phyloP scores from a whole-genome alignment of 2,113 vertebrate species.

The Atherinomorus stipes region DNA sequence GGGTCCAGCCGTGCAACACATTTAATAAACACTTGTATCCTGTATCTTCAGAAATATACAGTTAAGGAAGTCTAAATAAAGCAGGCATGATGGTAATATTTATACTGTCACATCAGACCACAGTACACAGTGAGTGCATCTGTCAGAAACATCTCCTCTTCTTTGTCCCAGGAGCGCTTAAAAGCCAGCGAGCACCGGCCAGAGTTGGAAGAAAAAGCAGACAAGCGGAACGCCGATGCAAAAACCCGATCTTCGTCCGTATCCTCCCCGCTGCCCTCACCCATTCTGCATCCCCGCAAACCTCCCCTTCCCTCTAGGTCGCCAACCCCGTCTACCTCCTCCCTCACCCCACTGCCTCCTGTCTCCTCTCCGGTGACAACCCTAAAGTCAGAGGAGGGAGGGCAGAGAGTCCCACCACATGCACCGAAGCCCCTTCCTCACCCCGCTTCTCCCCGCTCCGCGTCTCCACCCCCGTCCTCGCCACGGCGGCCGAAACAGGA shows the following conservation, averaged over 20 bases:
- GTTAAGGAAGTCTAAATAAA: constrained; percentile 16
- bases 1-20: not conserved
- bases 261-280: constrained; percentile 77
- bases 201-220: constrained; percentile 90
- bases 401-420: constrained; percentile 86
- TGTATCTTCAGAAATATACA: constrained; percentile 13
- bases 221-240: constrained; percentile 86
- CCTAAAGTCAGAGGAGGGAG: constrained; percentile 90
- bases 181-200: constrained; percentile 90
- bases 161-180: constrained; percentile 87
- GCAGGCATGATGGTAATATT: not conserved
- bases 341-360: constrained; percentile 84
- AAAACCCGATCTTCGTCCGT: constrained; percentile 84
- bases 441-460: constrained; percentile 85
- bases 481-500: constrained; percentile 90
- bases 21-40: not conserved
- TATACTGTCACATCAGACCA: not conserved
- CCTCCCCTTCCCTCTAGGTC: constrained; percentile 82
- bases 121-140: not conserved
- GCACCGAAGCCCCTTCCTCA: constrained; percentile 85
- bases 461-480: constrained; percentile 85
- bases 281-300: constrained; percentile 87
- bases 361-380: constrained; percentile 85
- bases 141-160: constrained; percentile 3
- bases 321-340: constrained; percentile 83